These are phyloP conservation scores for Eunapius fragilis DNA, from an alignment of 37 sponge, comb jelly and placozoan genomes.

Conservation along the genomic window DNA sequence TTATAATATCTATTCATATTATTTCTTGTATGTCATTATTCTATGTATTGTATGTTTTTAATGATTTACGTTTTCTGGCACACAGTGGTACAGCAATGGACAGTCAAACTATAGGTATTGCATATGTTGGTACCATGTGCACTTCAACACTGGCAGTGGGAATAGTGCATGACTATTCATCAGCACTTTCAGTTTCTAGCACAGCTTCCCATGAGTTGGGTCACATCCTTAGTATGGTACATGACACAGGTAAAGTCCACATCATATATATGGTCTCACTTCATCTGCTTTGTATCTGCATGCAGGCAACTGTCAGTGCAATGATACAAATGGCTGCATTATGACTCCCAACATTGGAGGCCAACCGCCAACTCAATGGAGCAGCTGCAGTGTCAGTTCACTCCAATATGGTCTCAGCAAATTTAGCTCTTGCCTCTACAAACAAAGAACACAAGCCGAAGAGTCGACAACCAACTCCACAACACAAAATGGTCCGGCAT, in stretches of 20 bases:
- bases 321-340: constrained; percentile 19
- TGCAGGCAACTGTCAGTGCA: constrained; percentile 15
- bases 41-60: background rate
- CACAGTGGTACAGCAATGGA: constrained; percentile 41
- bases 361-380: constrained; percentile 3
- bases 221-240: constrained; percentile 54
- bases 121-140: constrained; percentile 57
- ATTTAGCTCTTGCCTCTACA: background rate
- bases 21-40: too few relatives aligned
- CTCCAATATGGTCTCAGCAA: background rate
- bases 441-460: background rate
- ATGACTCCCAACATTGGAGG: background rate
- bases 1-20: background rate
- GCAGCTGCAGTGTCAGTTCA: constrained; percentile 1
- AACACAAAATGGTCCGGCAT: background rate
- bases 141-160: constrained; percentile 9
- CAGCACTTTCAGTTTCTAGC: background rate
- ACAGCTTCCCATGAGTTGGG: constrained; percentile 76
- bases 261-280: background rate
- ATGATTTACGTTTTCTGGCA: background rate
- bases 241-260: constrained; percentile 30
- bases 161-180: constrained; percentile 19
- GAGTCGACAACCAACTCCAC: background rate
- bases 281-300: background rate
- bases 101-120: constrained; percentile 49